Conservation (phyloP, 1,140 invertebrate species). For the Scaptodrosophila lebanonensis region DNA sequence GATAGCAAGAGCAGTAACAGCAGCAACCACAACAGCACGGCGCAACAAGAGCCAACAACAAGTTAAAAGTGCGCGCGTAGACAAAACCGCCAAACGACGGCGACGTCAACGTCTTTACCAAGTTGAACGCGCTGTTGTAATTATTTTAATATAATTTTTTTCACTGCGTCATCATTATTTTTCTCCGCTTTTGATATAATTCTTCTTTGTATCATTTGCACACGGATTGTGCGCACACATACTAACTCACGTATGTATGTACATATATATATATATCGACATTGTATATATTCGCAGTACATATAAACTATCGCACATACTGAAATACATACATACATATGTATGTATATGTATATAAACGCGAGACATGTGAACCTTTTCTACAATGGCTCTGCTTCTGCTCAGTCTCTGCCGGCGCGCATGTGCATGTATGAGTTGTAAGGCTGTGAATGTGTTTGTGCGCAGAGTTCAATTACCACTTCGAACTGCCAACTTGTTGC, state of each 20-base stretch:
- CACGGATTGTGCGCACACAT: conserved; percentile 55
- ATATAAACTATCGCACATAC: conserved; percentile 18
- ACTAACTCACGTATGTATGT: conserved; percentile 24
- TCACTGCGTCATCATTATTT: conserved; percentile 75
- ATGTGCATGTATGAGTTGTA: conserved; percentile 9
- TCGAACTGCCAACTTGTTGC: conserved; percentile 29
- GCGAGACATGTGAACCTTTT: conserved; percentile 24
- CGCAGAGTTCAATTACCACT: conserved; percentile 65
- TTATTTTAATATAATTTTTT: conserved; percentile 73
- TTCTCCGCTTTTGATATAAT: conserved; percentile 72
- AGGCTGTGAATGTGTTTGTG: conserved; percentile 2
- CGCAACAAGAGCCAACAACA: conserved; percentile 20
- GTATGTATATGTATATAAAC: conserved; percentile 25
- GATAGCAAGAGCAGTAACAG: conserved; percentile 20
- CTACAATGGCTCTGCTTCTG: conserved; percentile 8
- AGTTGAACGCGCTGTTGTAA: conserved; percentile 66
- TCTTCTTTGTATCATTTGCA: conserved; percentile 74
- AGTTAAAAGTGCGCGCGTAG: conserved; percentile 56
- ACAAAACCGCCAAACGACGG: conserved; percentile 25
- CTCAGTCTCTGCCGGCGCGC: not conserved
- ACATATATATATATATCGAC: conserved; percentile 34
- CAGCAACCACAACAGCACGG: conserved; percentile 1
- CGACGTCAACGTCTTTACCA: conserved; percentile 48
- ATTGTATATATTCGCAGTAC: too few species aligned
- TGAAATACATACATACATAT: conserved; percentile 43